Conservation (phyloP, 1,140 invertebrate species). For the Drosophila pallidifrons region DNA sequence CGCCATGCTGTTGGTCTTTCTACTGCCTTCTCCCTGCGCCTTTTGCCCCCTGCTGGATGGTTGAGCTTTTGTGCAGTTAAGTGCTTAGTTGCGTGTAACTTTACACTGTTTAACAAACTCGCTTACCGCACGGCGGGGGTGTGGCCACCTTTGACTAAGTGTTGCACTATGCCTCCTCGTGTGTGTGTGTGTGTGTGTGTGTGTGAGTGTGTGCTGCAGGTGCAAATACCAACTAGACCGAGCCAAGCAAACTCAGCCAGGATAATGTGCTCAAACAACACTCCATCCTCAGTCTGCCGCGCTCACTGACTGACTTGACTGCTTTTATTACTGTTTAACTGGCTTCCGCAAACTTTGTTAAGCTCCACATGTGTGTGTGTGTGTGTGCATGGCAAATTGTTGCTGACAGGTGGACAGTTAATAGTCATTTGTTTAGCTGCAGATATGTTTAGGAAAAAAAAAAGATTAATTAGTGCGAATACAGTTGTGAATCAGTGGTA, state of each 20-base stretch:
- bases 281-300: slow-evolving; percentile 4
- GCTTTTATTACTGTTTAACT: slow-evolving; percentile 52
- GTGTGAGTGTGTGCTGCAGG: slow-evolving; percentile 42
- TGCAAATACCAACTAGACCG: slow-evolving; percentile 52
- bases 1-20: slow-evolving; percentile 9
- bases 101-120: slow-evolving; percentile 81
- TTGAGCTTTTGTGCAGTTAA: slow-evolving; percentile 76
- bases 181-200: too few species aligned
- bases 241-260: slow-evolving; percentile 23
- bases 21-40: background rate
- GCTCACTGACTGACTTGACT: slow-evolving; percentile 6
- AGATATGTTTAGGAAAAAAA: slow-evolving; percentile 1
- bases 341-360: slow-evolving; percentile 35
- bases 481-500: too few species aligned
- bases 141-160: slow-evolving; percentile 43
- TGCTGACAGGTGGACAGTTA: slow-evolving; percentile 54
- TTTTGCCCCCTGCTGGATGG: slow-evolving; percentile 9
- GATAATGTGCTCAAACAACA: slow-evolving; percentile 41
- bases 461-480: background rate
- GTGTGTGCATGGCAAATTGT: slow-evolving; percentile 8
- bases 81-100: slow-evolving; percentile 82
- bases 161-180: slow-evolving; percentile 28
- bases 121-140: slow-evolving; percentile 37
- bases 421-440: slow-evolving; percentile 56
- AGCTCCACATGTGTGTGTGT: slow-evolving; percentile 12